A percentile compares a stretch with the other conserved stretches of the same genome.
Conservation (phyloP, 2,113 vertebrate species). For the Nothobranchius kuhntae region DNA sequence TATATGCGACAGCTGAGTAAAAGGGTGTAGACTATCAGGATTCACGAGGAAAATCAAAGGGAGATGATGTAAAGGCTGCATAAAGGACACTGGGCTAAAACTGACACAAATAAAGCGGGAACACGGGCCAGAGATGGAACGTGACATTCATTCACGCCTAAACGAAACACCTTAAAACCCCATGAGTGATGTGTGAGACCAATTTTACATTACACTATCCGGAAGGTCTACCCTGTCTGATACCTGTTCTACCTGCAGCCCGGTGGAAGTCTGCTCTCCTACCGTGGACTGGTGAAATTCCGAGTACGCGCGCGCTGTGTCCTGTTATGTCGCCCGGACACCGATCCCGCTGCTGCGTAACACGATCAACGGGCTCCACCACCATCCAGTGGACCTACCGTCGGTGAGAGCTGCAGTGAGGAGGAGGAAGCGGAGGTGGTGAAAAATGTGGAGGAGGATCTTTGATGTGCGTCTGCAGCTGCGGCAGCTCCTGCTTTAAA, state of each 20-base stretch:
- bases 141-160: not conserved
- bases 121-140: not conserved
- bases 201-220: too few species aligned
- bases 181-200: too few species aligned
- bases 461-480: conserved; percentile 66
- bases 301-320: conserved; percentile 3
- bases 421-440: conserved; percentile 32
- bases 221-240: too few species aligned
- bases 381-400: conserved; percentile 47
- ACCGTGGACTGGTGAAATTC: conserved; percentile 44
- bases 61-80: not conserved
- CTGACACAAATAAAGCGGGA: not conserved
- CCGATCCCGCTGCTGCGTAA: conserved; percentile 15
- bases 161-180: not conserved
- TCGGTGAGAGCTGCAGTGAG: conserved; percentile 49
- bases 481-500: conserved; percentile 72
- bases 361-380: conserved; percentile 15
- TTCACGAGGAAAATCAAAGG: not conserved
- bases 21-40: not conserved
- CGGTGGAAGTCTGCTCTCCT: conserved; percentile 24
- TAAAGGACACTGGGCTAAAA: not conserved
- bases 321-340: conserved; percentile 6
- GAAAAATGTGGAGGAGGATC: conserved; percentile 35
- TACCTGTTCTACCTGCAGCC: not conserved
- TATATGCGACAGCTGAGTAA: not conserved